Conservation (phyloP, 2,797 vertebrate species). For the Lacerta bilineata region DNA sequence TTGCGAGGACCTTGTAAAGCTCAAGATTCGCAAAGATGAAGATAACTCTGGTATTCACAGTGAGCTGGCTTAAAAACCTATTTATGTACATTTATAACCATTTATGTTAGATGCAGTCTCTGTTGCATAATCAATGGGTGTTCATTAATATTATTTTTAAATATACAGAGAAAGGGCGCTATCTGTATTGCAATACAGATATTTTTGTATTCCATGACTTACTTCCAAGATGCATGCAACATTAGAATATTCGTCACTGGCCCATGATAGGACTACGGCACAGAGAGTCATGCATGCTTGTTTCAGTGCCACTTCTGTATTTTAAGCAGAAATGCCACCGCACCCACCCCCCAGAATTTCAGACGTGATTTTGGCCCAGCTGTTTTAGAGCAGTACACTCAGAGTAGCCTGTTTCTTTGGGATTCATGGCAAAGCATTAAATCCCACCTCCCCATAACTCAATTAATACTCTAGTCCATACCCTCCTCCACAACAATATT, state of each 20-base stretch:
- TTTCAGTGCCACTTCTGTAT: conserved; percentile 7
- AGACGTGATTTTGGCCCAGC: conserved; percentile 9
- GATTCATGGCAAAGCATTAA: background rate
- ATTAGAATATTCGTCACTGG: background rate
- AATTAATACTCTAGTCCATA: background rate
- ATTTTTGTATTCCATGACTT: conserved; percentile 10
- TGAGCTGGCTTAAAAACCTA: conserved; percentile 41
- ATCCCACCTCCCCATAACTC: background rate
- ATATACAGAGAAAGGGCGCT: background rate
- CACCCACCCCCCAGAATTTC: background rate
- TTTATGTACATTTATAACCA: conserved; percentile 33
- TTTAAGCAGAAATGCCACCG: background rate
- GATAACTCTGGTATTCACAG: conserved; percentile 92
- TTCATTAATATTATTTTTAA: conserved; percentile 7
- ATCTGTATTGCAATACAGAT: too few species aligned
- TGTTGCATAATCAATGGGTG: background rate
- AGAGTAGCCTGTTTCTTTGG: background rate
- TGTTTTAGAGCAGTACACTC: background rate
- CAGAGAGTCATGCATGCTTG: background rate
- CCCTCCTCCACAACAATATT: background rate
- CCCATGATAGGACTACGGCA: background rate
- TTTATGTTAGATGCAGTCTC: conserved; percentile 11
- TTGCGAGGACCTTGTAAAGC: conserved; percentile 96
- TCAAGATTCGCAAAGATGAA: conserved; percentile 98
- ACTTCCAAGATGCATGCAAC: conserved; percentile 26